A percentile compares a stretch with the other conserved stretches of the same genome.
phyloP scores from a whole-genome alignment of 2,113 vertebrate species.

The Spizaetus ornatus region DNA sequence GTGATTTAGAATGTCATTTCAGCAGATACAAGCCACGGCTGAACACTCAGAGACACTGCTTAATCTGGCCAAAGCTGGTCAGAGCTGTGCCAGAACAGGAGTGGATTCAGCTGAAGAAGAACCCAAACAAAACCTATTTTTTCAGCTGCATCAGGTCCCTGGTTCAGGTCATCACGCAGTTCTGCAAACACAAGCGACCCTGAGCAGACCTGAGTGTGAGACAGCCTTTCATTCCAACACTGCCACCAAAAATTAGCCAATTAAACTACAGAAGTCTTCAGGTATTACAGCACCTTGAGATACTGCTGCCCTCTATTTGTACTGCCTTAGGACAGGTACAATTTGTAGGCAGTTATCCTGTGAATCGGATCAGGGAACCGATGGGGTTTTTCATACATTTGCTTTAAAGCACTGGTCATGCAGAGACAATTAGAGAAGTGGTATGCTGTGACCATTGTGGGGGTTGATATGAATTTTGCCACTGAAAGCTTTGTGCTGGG shows the following conservation, averaged over 20 bases:
- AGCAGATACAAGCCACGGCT: background rate
- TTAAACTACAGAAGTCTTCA: background rate
- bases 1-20: background rate
- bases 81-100: constrained; percentile 10
- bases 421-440: background rate
- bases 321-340: background rate
- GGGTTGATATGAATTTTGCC: background rate
- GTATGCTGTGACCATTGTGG: background rate
- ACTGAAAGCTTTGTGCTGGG: background rate
- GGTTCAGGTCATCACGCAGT: background rate
- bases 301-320: background rate
- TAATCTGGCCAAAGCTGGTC: background rate
- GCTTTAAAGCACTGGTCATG: background rate
- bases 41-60: background rate
- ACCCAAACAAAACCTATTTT: background rate
- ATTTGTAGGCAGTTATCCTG: background rate
- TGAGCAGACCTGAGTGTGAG: background rate
- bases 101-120: background rate
- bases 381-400: background rate
- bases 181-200: background rate
- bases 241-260: background rate
- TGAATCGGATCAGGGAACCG: background rate
- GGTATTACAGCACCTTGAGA: background rate
- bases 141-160: background rate
- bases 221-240: background rate